Percentiles rank a stretch among this genome's conserved stretches.
These are phyloP conservation scores for Carassius gibelio DNA, from an alignment of 2,113 vertebrate genomes.

Conservation along the genomic window DNA sequence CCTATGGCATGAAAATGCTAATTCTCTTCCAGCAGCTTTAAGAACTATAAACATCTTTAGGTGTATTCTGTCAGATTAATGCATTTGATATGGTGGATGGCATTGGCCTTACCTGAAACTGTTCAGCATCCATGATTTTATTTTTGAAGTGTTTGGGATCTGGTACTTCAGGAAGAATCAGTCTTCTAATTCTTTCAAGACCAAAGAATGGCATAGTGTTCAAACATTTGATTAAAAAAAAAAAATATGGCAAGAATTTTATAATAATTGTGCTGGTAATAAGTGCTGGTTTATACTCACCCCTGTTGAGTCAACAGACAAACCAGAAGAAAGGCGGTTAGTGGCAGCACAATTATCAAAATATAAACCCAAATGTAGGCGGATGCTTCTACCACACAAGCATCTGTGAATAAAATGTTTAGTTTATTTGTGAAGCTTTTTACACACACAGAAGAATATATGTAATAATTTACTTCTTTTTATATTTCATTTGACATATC, in stretches of 20 bases:
- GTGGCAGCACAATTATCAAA: constrained; percentile 28
- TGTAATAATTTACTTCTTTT: too few species aligned
- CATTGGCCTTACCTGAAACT: constrained; percentile 45
- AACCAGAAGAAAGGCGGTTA: constrained; percentile 45
- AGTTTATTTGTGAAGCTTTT: neutral
- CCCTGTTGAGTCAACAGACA: constrained; percentile 43
- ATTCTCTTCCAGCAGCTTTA: neutral
- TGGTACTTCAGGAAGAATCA: constrained; percentile 58
- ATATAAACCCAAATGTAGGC: constrained; percentile 39
- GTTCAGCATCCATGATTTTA: constrained; percentile 47
- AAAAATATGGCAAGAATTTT: neutral
- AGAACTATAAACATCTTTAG: neutral
- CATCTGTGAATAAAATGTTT: constrained; percentile 22
- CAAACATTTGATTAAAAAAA: neutral
- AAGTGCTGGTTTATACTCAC: constrained; percentile 41
- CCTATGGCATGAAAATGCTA: neutral
- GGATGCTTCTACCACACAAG: neutral
- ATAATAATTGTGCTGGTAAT: neutral
- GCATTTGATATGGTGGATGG: neutral
- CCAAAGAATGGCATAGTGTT: constrained; percentile 20
- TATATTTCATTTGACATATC: too few species aligned
- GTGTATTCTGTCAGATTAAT: neutral
- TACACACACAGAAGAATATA: too few species aligned
- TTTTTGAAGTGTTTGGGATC: constrained; percentile 53
- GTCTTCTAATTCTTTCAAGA: constrained; percentile 56